Conservation (phyloP, 2,888 invertebrate genomes). For the Lasius platythorax region DNA sequence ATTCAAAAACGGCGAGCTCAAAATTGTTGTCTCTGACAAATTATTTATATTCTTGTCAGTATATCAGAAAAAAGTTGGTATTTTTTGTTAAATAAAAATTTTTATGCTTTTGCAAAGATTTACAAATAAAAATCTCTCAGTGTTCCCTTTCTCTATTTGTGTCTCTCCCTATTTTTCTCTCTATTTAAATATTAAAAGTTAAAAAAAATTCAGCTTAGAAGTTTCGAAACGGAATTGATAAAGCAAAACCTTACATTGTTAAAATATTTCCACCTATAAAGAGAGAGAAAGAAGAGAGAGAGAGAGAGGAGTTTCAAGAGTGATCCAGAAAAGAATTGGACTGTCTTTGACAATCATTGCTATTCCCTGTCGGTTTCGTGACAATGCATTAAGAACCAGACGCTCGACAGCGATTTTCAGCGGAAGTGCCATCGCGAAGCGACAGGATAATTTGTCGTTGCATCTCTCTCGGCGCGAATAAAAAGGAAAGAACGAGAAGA, state of each 20-base stretch:
- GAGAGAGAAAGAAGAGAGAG: too few relatives aligned
- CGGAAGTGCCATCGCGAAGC: constrained; percentile 37
- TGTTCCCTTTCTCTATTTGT: neutral
- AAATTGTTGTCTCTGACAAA: neutral
- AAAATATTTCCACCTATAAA: neutral
- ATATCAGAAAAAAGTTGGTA: neutral
- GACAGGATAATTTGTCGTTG: constrained; percentile 54
- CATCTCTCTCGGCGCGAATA: constrained; percentile 39
- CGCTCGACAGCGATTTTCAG: constrained; percentile 36
- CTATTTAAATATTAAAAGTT: neutral
- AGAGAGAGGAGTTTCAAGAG: neutral
- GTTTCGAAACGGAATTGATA: constrained; percentile 1
- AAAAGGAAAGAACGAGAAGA: neutral
- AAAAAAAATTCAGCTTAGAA: constrained; percentile 15
- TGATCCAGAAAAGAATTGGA: neutral
- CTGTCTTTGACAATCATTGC: constrained; percentile 52
- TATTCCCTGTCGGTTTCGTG: constrained; percentile 32
- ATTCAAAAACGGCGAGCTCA: neutral
- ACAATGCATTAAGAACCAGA: constrained; percentile 38
- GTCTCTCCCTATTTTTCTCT: too few relatives aligned
- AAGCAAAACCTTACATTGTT: neutral
- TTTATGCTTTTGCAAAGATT: neutral
- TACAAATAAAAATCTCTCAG: neutral
- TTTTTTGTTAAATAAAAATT: neutral
- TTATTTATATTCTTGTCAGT: neutral